These are phyloP conservation scores for Phrynocephalus vlangalii DNA, from an alignment of 2,797 vertebrate genomes.

Conservation along the genomic window DNA sequence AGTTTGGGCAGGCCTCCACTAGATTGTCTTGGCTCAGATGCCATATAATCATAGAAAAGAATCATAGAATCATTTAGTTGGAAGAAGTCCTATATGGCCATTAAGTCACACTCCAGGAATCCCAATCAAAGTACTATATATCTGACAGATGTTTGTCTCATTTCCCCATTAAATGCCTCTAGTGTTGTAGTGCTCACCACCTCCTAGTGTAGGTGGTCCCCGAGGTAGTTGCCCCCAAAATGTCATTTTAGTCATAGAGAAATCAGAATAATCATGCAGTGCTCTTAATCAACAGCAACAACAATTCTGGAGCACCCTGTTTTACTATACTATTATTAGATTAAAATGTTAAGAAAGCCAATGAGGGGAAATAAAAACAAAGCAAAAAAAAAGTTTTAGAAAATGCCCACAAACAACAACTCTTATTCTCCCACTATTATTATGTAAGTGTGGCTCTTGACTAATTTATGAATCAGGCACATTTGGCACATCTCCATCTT, in stretches of 20 bases:
- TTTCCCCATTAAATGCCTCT: too few relatives aligned
- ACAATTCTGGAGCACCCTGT: background rate
- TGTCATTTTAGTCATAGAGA: background rate
- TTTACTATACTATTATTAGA: background rate
- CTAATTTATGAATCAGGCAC: conserved; percentile 43
- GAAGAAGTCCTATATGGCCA: too few relatives aligned
- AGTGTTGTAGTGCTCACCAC: too few relatives aligned
- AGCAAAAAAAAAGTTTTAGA: background rate
- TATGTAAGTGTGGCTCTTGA: conserved; percentile 13
- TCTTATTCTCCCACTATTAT: conserved; percentile 15
- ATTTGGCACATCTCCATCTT: conserved; percentile 27
- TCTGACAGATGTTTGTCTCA: too few relatives aligned
- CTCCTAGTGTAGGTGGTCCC: too few relatives aligned
- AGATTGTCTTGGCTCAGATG: background rate
- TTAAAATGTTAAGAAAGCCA: background rate
- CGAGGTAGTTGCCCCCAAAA: too few relatives aligned
- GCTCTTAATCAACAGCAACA: background rate
- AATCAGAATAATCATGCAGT: background rate
- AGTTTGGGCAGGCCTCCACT: background rate
- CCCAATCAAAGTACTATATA: too few relatives aligned
- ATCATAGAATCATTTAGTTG: too few relatives aligned
- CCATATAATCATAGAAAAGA: too few relatives aligned
- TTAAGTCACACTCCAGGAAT: too few relatives aligned
- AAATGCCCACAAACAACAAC: background rate
- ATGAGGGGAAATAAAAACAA: background rate